A percentile compares a stretch with the other conserved stretches of the same genome.
Conservation (phyloP, 2,888 invertebrate species). For the Spisula subtruncata region DNA sequence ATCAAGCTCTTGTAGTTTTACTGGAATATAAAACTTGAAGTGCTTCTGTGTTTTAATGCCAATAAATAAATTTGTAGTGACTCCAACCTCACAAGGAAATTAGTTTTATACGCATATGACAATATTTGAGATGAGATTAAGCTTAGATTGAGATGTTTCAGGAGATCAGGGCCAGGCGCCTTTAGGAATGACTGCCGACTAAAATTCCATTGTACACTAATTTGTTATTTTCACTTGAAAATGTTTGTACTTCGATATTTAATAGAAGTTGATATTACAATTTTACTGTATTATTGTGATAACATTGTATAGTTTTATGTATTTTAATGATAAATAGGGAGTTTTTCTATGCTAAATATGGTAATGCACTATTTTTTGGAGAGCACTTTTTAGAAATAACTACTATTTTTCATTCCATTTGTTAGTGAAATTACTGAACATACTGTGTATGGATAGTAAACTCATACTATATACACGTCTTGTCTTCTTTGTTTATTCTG, state of each 20-base stretch:
- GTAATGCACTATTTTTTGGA: background rate
- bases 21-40: no score
- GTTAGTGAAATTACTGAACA: conserved; percentile 18
- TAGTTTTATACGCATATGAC: no score
- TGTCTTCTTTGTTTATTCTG: background rate
- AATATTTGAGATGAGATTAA: no score
- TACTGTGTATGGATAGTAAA: conserved; percentile 11
- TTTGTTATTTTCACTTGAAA: background rate
- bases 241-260: background rate
- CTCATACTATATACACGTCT: background rate
- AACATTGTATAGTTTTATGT: background rate
- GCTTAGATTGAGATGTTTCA: no score
- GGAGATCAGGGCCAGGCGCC: no score
- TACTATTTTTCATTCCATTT: conserved; percentile 18
- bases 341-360: background rate
- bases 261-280: background rate
- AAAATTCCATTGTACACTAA: background rate
- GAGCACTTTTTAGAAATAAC: conserved; percentile 1
- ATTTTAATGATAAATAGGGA: background rate
- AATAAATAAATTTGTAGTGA: no score
- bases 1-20: no score
- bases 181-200: background rate
- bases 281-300: background rate
- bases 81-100: no score
- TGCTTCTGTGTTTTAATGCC: no score